Evolutionary conservation across 2,797 vertebrate genomes (phyloP).

Genomic region (Petrocephalus schoutedeni): DNA sequence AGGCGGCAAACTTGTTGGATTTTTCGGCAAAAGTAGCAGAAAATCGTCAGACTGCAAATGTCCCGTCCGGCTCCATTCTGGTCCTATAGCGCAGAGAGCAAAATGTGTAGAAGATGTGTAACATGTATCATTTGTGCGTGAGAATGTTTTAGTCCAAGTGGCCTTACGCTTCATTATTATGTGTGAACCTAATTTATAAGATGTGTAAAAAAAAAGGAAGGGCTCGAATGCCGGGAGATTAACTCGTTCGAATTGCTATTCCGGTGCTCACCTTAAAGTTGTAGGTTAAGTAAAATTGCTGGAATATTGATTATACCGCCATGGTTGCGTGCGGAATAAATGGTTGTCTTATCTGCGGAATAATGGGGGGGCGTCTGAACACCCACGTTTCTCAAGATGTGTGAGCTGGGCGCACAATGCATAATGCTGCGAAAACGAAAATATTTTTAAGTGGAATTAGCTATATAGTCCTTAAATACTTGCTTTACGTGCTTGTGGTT

Average conservation of each 20-base stretch:
- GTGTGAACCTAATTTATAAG: background rate
- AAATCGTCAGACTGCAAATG: background rate
- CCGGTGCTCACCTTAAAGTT: background rate
- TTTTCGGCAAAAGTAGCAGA: background rate
- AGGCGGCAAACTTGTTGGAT: background rate
- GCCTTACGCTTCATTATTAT: background rate
- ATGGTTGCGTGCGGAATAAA: background rate
- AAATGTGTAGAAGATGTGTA: background rate
- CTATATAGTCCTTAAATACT: background rate
- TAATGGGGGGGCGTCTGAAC: background rate
- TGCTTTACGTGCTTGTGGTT: background rate
- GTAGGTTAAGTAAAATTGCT: background rate
- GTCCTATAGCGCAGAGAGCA: background rate
- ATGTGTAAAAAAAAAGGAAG: background rate
- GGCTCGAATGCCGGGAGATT: background rate
- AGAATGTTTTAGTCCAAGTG: background rate
- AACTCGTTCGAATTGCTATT: background rate
- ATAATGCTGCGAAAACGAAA: background rate
- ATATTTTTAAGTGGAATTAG: background rate
- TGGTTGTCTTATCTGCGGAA: background rate
- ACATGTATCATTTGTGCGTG: background rate
- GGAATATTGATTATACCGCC: background rate
- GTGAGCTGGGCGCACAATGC: background rate
- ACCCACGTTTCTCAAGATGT: background rate
- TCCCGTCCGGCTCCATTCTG: background rate